Conservation (phyloP, 2,888 invertebrate genomes). For the Euphydryas editha region DNA sequence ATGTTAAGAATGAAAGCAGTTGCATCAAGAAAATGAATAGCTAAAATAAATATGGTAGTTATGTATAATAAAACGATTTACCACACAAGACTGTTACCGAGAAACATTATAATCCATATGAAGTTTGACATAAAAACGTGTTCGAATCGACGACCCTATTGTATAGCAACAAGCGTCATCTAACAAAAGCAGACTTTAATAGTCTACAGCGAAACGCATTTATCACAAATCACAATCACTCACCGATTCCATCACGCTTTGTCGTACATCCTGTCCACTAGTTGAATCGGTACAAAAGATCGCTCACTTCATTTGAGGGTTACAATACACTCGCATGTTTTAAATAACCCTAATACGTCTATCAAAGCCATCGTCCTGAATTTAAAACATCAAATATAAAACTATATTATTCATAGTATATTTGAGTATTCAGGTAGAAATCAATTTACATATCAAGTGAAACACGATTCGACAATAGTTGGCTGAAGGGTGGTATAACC, state of each 20-base stretch:
- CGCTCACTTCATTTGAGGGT: constrained; percentile 60
- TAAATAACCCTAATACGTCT: constrained; percentile 46
- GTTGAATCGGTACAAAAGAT: constrained; percentile 50
- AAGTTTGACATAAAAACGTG: constrained; percentile 25
- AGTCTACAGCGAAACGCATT: constrained; percentile 44
- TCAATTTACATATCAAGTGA: constrained; percentile 55
- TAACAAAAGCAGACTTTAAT: constrained; percentile 46
- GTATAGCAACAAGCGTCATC: constrained; percentile 36
- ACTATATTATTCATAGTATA: constrained; percentile 8
- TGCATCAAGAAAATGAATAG: neutral
- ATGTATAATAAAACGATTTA: constrained; percentile 6
- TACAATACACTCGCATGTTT: constrained; percentile 49
- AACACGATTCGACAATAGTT: constrained; percentile 48
- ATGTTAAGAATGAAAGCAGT: too few relatives aligned
- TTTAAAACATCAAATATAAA: constrained; percentile 17
- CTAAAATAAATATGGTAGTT: neutral
- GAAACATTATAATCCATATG: constrained; percentile 9
- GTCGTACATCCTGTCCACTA: constrained; percentile 55
- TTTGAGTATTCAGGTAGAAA: constrained; percentile 53
- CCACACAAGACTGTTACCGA: constrained; percentile 6
- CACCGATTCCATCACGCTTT: constrained; percentile 54
- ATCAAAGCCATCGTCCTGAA: constrained; percentile 18
- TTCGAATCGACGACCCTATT: constrained; percentile 31
- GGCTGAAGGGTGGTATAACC: constrained; percentile 56
- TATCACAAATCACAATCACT: constrained; percentile 50